Base-by-base conservation (phyloP, 2,797 vertebrate species). In the Acrocephalus scirpaceus region DNA sequence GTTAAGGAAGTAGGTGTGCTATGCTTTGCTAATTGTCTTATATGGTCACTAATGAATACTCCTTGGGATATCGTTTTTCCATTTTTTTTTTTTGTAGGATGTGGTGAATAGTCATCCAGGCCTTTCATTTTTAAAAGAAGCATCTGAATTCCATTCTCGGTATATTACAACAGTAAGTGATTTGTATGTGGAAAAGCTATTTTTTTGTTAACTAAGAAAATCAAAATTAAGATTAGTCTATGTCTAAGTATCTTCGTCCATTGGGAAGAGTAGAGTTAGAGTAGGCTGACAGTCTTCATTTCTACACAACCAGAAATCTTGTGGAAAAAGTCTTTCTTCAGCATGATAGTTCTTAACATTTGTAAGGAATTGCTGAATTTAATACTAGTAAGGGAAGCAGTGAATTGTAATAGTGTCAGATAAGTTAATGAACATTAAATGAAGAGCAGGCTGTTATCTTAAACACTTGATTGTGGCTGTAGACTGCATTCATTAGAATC, bases 121-220 rank as follows among this genome's bases (percentile, higher is more conserved):
- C 80, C 97, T 99, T 84, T 98, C 98, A 21, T 99, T 99, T 97
- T 97, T 99, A 51, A 99, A 99, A 96, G 99, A 99, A 96, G 99
- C 99, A 2, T 98, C 99, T 7, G 99, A 99, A 98, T 99, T 99
- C 98, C 99, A 99, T 97, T 99, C 99, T 8, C 98, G 99, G 91
- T 99, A 99, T 97, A 99, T 99, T 97, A 99, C 99, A 96, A 99
- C 99, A 77, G 99, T 99, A 98, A 98, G 98, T 96, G 20, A 18
- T 40, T 26, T 91, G 19, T 94, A 44, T 78, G 66, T 93, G 62
- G 48, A 83, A 95, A 94, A 90, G 32, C 30, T 13, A 32, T 90
- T 95, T 67, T 58, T 51, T 11, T 11, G 73, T 67, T 64, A 89
- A 54, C 12, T 29, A 51, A 77, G 29, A 88, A 85, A 90, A 77